Evolutionary conservation across 2,888 invertebrate species (phyloP).

Genomic region (Ypsolopha sequella): DNA sequence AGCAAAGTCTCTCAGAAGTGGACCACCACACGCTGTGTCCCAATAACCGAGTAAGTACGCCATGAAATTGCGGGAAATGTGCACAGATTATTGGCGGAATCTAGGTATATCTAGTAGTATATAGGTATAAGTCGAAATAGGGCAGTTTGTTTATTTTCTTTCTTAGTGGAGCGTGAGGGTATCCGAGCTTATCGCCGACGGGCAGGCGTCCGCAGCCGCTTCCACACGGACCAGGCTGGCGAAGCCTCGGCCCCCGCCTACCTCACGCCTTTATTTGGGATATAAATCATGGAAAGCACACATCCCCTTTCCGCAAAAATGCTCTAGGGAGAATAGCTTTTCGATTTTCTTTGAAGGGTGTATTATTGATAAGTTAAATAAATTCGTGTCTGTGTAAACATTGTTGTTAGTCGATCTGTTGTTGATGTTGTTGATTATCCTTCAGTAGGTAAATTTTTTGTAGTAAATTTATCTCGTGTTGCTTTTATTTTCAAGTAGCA

Average conservation of each 20-base stretch:
- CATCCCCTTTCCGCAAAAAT: slow-evolving; percentile 61
- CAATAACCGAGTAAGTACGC: neutral
- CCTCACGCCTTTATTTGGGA: slow-evolving; percentile 51
- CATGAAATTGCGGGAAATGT: slow-evolving; percentile 10
- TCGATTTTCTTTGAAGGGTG: slow-evolving; percentile 41
- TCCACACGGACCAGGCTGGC: neutral
- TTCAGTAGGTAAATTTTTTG: too few relatives aligned
- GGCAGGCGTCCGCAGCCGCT: slow-evolving; percentile 33
- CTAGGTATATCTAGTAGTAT: slow-evolving; percentile 23
- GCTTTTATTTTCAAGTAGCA: too few relatives aligned
- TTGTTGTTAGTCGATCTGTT: neutral
- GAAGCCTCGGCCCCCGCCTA: slow-evolving; percentile 7
- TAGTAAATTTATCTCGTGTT: too few relatives aligned
- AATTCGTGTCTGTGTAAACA: slow-evolving; percentile 7
- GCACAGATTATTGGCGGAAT: slow-evolving; percentile 45
- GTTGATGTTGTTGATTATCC: too few relatives aligned
- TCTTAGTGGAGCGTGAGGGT: slow-evolving; percentile 33
- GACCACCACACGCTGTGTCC: too few relatives aligned
- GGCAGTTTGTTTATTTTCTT: slow-evolving; percentile 63
- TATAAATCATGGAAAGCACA: slow-evolving; percentile 66
- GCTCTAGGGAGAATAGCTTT: slow-evolving; percentile 36
- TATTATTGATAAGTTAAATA: slow-evolving; percentile 38
- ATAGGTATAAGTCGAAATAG: slow-evolving; percentile 14
- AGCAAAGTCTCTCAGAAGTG: too few relatives aligned
- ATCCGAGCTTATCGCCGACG: slow-evolving; percentile 56